Base-by-base conservation (phyloP, 2,888 invertebrate species). In the Callosobruchus maculatus region DNA sequence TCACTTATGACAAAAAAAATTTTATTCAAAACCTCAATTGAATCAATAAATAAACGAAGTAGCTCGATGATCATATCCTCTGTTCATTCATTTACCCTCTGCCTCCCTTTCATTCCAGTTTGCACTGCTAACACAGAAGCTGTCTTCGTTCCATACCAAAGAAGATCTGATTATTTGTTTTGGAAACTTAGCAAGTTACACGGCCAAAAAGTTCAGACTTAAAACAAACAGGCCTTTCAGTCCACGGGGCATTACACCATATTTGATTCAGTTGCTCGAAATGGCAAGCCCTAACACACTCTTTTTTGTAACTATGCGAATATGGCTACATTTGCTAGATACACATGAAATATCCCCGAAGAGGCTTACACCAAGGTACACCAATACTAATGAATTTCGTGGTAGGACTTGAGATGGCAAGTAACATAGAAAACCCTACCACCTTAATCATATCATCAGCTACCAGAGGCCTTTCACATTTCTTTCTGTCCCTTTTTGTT, bases 301-400 rank as follows among this genome's bases (percentile, higher is more conserved):
- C 49, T 49, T 49, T 80, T 84, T 91, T 0, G 82, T 91, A 18
- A 91, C 90, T 0, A 89, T 89, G 78, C 86, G 90, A 21, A 87
- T 92, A 0, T 81, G 91, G 66, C 89, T 90, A 68, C 87, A 88
- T 78, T 84, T 92, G 72, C 82, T 92, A 2, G 92, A 92, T 80
- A 86, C 91, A 69, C 87, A 88, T 66, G 82, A 86, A 0, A 92
- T 92, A 76, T 85, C 84, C n/a, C 75, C 82, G 0, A 83, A 86
- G 74, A 77, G 82, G 70, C 84, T 87, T 74, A 87, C 88, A 0
- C 91, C 92, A 0, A 84, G 68, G 68, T 68, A 68, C 26, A n/a
- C n/a, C n/a, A n/a, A n/a, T n/a, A n/a, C n/a, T n/a, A n/a, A n/a
- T n/a, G n/a, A n/a, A n/a, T n/a, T n/a, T n/a, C n/a, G n/a, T n/a